A percentile compares a stretch with the other conserved stretches of the same genome.
phyloP scores from a whole-genome alignment of 1,140 invertebrate species.

The Drosophila baimaii region DNA sequence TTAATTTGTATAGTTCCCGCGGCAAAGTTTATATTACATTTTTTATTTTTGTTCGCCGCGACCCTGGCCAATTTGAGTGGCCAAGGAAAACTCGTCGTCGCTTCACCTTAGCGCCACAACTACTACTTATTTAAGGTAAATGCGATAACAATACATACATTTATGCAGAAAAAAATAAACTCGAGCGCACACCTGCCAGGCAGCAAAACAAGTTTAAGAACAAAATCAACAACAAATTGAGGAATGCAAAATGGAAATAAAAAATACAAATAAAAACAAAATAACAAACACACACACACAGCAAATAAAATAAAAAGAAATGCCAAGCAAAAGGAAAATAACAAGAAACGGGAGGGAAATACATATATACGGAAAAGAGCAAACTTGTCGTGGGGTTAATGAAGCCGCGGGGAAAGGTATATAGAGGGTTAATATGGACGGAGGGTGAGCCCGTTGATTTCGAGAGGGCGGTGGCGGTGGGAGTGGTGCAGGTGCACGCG shows the following conservation, averaged over 20 bases:
- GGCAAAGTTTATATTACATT: not conserved
- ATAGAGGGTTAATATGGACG: not conserved
- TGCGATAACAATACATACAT: slow-evolving; percentile 24
- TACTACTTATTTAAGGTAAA: slow-evolving; percentile 40
- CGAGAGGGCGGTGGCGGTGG: slow-evolving; percentile 9
- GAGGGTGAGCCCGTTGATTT: no score
- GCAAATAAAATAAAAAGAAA: slow-evolving; percentile 29
- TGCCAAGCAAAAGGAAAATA: slow-evolving; percentile 45
- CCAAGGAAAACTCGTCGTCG: not conserved
- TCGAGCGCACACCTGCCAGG: not conserved
- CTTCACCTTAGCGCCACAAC: slow-evolving; percentile 3
- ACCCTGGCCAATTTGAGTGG: slow-evolving; percentile 6
- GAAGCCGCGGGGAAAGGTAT: not conserved
- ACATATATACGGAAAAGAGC: slow-evolving; percentile 8
- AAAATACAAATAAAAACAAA: slow-evolving; percentile 33
- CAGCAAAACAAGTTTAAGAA: slow-evolving; percentile 47
- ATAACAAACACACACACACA: slow-evolving; percentile 2
- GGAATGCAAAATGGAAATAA: slow-evolving; percentile 64
- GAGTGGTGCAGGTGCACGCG: slow-evolving; percentile 31
- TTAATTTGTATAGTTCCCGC: not conserved
- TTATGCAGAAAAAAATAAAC: slow-evolving; percentile 9
- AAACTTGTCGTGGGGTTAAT: slow-evolving; percentile 51
- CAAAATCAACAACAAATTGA: slow-evolving; percentile 64
- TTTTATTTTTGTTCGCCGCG: not conserved
- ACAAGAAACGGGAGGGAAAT: slow-evolving; percentile 11